Conservation (phyloP, 1,140 invertebrate genomes). For the Chironomus tepperi region DNA sequence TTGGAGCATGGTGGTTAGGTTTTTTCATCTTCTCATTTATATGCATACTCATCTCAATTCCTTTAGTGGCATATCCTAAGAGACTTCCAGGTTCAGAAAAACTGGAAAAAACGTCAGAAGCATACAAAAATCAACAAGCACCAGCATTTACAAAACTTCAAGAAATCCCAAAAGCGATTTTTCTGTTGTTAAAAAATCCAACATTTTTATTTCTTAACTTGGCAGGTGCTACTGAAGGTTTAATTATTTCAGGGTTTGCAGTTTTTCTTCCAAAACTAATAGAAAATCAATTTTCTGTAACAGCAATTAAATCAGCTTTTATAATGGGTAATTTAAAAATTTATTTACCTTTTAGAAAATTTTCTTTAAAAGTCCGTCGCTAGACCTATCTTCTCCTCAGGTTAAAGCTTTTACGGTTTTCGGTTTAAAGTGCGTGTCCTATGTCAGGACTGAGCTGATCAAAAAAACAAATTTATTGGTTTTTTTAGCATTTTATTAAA, state of each 20-base stretch:
- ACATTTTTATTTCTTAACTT: constrained; percentile 74
- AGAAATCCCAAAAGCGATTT: constrained; percentile 57
- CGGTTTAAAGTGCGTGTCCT: no score
- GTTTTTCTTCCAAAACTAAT: constrained; percentile 76
- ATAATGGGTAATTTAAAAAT: constrained; percentile 54
- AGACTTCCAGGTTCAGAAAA: constrained; percentile 57
- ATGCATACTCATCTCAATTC: constrained; percentile 58
- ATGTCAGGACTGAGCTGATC: no score
- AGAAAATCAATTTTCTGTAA: constrained; percentile 73
- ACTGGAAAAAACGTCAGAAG: constrained; percentile 59
- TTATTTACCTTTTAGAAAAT: constrained; percentile 18
- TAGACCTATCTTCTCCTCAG: no score
- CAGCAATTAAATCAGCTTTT: constrained; percentile 59
- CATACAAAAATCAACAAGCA: constrained; percentile 43
- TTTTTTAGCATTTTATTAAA: background rate
- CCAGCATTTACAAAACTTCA: constrained; percentile 51
- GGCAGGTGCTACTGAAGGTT: constrained; percentile 66
- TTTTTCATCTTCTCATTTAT: constrained; percentile 58
- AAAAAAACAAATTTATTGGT: background rate
- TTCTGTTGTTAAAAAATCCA: constrained; percentile 59
- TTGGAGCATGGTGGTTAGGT: constrained; percentile 82
- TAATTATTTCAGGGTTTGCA: constrained; percentile 69
- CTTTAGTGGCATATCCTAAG: constrained; percentile 61
- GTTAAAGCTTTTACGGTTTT: no score
- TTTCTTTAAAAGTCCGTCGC: constrained; percentile 28